phyloP scores from a whole-genome alignment of 30 jellyfish, hydroid and myxozoan species.

The Nemopilema nomurai region DNA sequence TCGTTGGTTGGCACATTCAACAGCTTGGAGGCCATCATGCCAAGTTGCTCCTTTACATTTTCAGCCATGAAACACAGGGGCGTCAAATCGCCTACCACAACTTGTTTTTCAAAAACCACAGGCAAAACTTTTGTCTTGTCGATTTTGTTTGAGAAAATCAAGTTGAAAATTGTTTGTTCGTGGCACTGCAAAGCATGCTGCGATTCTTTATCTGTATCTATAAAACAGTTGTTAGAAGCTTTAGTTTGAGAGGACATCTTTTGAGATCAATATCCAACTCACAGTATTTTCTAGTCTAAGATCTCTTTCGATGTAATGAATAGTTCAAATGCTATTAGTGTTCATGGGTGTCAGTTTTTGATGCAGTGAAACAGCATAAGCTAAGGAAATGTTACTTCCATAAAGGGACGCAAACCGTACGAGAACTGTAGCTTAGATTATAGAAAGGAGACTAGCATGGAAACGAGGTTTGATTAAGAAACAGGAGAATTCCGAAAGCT shows the following conservation, averaged over 20 bases:
- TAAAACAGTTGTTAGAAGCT: not conserved
- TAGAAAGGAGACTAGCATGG: not conserved
- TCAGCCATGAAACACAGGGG: not conserved
- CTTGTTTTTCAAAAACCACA: not conserved
- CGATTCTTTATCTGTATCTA: not conserved
- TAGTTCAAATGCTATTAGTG: too few species aligned
- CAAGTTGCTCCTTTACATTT: not conserved
- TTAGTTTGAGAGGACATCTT: too few species aligned
- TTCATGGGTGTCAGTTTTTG: too few species aligned
- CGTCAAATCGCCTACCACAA: not conserved
- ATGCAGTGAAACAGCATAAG: too few species aligned
- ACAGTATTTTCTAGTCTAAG: too few species aligned
- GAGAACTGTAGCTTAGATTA: too few species aligned
- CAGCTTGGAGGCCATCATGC: not conserved
- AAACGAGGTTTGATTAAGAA: not conserved
- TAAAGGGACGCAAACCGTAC: too few species aligned
- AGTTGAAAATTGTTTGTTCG: not conserved
- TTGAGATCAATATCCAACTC: too few species aligned
- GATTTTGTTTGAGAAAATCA: not conserved
- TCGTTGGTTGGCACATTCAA: not conserved
- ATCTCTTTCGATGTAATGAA: too few species aligned
- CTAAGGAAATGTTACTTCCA: too few species aligned
- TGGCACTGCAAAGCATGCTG: conserved; percentile 24
- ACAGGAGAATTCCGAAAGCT: not conserved
- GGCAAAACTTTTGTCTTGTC: not conserved